Base-by-base conservation (phyloP, 2,113 vertebrate genomes). In the Scartelaos histophorus region DNA sequence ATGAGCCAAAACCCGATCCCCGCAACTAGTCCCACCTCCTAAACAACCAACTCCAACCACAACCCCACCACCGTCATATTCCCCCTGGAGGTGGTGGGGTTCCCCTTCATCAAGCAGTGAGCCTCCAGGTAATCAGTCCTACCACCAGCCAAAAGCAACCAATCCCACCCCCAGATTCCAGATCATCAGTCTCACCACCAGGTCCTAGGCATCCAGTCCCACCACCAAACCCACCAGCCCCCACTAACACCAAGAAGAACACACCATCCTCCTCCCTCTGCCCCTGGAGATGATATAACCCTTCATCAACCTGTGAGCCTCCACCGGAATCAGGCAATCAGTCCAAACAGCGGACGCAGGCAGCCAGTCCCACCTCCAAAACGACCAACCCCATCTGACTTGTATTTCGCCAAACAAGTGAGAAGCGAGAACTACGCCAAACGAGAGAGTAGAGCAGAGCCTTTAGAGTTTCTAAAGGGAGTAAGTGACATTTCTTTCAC, bases 231-330 rank as follows among this genome's bases (percentile, higher is more conserved):
- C 19, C n/a, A 10, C 19, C 2, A 22, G 2, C 10, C 53, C 21
- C 43, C 7, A 7, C 12, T 7, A 7, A 7, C 29, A 29, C 29
- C 29, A 29, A 29, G 29, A 29, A 29, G 29, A 29, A 29, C 29
- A 2, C 29, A 29, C 29, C 29, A 29, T 29, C 29, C 7, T 43
- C 7, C 10, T 43, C 38, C 38, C 6, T 9, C 88, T 99, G 90
- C 96, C 97, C 53, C 89, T 99, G 34, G 95, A 97, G 62, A 87
- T 96, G 93, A 69, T 97, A 90, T 94, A 95, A 24, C 87, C 86
- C 19, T 79, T 97, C 0, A 0, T 91, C 0, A 92, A 90, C 43
- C 88, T 13, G 3, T 90, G 72, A 90, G 57, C 34, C 51, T 51
- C 11, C 7, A 21, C 12, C 56, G 12, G 22, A 15, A 3, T 0